phyloP scores from a whole-genome alignment of 2,888 invertebrate genomes.

The Julus scanicus region DNA sequence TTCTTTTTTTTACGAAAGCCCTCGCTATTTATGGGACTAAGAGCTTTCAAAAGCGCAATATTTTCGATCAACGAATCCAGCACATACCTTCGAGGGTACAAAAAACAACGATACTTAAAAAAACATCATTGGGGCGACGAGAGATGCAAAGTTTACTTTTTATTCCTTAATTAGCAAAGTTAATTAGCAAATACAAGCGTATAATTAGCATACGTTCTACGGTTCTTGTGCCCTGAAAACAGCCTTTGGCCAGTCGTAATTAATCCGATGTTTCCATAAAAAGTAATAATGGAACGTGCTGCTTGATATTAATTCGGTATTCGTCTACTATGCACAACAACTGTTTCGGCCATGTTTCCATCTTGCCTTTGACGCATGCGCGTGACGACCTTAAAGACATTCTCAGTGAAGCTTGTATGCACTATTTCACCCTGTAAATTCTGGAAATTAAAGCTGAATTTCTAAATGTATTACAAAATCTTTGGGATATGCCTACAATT shows the following conservation, averaged over 20 bases:
- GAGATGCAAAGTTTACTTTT: not conserved
- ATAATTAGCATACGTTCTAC: not conserved
- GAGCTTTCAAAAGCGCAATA: not conserved
- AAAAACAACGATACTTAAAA: not conserved
- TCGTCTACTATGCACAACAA: not conserved
- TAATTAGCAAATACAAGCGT: not conserved
- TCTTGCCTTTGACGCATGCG: too few species aligned
- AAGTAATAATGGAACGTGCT: not conserved
- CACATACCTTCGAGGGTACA: not conserved
- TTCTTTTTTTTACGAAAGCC: not conserved
- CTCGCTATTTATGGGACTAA: not conserved
- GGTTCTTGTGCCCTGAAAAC: not conserved
- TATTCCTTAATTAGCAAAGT: not conserved
- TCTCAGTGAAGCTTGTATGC: too few species aligned
- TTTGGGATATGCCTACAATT: too few species aligned
- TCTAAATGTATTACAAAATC: too few species aligned
- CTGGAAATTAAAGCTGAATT: too few species aligned
- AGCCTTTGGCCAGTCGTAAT: slow-evolving; percentile 3
- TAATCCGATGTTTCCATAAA: not conserved
- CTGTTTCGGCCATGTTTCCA: too few species aligned
- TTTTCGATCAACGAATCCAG: not conserved
- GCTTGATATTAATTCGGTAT: not conserved
- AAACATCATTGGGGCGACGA: not conserved
- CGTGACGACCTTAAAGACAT: too few species aligned
- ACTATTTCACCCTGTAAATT: too few species aligned